Evolutionary conservation across 2,797 vertebrate genomes (phyloP).

Genomic region (Psittacula echo): DNA sequence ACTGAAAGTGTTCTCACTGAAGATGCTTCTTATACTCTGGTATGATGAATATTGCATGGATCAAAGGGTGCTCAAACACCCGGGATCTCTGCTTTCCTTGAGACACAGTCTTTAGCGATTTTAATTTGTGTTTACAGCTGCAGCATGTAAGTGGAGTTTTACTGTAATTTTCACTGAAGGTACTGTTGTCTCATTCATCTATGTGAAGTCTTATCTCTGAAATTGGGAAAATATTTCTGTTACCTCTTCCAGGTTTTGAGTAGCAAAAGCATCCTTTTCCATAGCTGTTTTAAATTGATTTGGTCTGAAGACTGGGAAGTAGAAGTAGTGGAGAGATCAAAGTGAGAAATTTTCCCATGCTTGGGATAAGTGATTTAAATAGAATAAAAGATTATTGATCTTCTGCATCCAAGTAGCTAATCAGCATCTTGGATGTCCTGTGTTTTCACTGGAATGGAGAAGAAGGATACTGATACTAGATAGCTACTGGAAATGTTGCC

Average conservation of each 20-base stretch:
- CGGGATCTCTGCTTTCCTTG: not conserved
- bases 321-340: not conserved
- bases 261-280: not conserved
- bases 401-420: not conserved
- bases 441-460: not conserved
- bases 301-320: not conserved
- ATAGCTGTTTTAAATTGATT: not conserved
- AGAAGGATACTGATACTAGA: not conserved
- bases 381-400: not conserved
- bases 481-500: not conserved
- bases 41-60: not conserved
- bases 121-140: not conserved
- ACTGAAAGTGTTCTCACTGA: not conserved
- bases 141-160: fast-evolving
- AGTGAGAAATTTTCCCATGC: not conserved
- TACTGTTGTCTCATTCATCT: not conserved
- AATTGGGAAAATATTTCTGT: not conserved
- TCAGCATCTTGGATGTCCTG: not conserved
- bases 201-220: not conserved
- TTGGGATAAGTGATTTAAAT: not conserved
- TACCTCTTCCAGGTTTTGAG: not conserved
- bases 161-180: not conserved
- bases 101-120: not conserved
- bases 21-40: not conserved
- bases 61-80: not conserved